These are phyloP conservation scores for Amphipyra tragopoginis DNA, from an alignment of 2,888 invertebrate genomes.

Conservation along the genomic window DNA sequence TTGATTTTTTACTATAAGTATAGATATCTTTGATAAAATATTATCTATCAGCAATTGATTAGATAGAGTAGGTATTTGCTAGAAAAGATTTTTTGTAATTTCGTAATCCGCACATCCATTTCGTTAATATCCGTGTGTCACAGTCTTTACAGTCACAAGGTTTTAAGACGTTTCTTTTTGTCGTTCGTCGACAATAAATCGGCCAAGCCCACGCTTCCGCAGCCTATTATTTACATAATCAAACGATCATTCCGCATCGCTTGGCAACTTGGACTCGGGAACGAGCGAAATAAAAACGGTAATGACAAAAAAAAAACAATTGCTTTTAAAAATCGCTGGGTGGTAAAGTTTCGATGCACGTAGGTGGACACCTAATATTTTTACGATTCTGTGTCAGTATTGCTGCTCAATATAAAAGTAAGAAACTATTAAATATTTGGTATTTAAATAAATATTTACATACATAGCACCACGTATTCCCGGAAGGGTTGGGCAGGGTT, in stretches of 20 bases:
- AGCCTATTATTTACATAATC: slow-evolving; percentile 75
- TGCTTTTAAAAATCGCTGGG: slow-evolving; percentile 30
- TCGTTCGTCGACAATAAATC: slow-evolving; percentile 58
- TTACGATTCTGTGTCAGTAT: slow-evolving; percentile 7
- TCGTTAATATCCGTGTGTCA: slow-evolving; percentile 7
- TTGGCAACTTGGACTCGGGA: slow-evolving; percentile 63
- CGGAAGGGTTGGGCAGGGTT: too few relatives aligned
- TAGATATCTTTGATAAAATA: too few relatives aligned
- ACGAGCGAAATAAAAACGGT: slow-evolving; percentile 34
- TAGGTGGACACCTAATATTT: slow-evolving; percentile 21
- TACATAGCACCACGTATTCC: too few relatives aligned
- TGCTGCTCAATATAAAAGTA: not conserved
- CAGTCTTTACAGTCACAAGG: slow-evolving; percentile 48
- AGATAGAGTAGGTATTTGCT: too few relatives aligned
- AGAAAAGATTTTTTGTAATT: too few relatives aligned
- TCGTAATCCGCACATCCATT: not conserved
- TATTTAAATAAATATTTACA: too few relatives aligned
- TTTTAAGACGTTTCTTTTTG: slow-evolving; percentile 56
- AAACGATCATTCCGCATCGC: slow-evolving; percentile 78
- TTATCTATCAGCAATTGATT: too few relatives aligned
- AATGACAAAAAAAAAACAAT: slow-evolving; percentile 46
- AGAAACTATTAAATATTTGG: too few relatives aligned
- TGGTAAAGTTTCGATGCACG: slow-evolving; percentile 6
- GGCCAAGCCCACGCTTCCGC: slow-evolving; percentile 81
- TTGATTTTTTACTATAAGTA: too few relatives aligned